These are phyloP conservation scores for Motacilla tschutschensis DNA, from an alignment of 2,113 vertebrate genomes.

Conservation along the genomic window DNA sequence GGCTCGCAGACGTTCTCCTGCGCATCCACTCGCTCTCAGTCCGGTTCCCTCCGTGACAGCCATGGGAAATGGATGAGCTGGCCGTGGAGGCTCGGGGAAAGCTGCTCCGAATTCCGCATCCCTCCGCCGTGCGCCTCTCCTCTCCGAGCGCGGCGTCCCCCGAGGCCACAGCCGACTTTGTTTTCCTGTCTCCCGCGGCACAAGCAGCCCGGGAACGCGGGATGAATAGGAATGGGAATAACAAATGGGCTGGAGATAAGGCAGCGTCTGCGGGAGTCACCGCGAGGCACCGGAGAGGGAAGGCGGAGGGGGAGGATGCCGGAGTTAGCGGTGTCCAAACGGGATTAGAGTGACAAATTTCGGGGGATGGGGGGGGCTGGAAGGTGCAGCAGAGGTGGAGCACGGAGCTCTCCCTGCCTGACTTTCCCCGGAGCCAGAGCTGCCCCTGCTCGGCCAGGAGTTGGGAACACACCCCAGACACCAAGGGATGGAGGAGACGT, in stretches of 20 bases:
- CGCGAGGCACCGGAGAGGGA: background rate
- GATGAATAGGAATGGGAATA: background rate
- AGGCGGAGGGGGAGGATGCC: background rate
- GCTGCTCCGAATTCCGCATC: background rate
- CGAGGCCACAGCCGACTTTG: conserved; percentile 2
- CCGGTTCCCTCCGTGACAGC: background rate
- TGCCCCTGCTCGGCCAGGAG: background rate
- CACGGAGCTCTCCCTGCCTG: background rate
- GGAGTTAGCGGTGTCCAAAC: background rate
- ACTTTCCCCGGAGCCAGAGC: background rate
- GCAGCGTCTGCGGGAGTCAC: background rate
- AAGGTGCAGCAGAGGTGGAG: background rate
- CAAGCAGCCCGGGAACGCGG: background rate
- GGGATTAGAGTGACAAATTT: conserved; percentile 30
- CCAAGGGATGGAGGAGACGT: background rate
- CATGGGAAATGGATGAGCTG: background rate
- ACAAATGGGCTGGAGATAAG: background rate
- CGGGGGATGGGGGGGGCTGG: background rate
- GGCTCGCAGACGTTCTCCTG: accelerated
- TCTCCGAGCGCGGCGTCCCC: background rate
- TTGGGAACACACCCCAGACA: background rate
- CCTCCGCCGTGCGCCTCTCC: background rate
- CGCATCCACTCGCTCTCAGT: background rate
- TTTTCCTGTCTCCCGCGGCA: conserved; percentile 3
- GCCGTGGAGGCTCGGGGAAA: background rate